These are phyloP conservation scores for Hydrochoerus hydrochaeris DNA, from an alignment of 2,113 vertebrate species.

Conservation along the genomic window DNA sequence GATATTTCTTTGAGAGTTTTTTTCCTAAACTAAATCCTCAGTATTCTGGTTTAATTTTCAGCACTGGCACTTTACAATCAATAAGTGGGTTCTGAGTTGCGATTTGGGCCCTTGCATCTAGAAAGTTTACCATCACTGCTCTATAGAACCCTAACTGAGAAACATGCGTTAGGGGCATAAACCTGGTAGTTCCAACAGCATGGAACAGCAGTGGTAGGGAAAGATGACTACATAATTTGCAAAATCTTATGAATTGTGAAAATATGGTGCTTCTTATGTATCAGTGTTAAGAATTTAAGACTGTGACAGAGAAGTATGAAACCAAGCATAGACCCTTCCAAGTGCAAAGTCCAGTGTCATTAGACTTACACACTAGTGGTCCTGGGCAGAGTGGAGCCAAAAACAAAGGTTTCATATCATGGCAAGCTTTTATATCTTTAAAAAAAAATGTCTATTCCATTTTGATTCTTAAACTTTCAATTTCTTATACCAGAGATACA, in stretches of 20 bases:
- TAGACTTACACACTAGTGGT: neutral
- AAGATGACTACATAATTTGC: neutral
- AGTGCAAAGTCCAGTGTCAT: fast-evolving
- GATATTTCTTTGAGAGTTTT: neutral
- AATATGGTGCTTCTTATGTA: neutral
- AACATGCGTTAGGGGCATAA: neutral
- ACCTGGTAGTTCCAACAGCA: fast-evolving
- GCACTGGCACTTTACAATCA: neutral
- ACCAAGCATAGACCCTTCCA: neutral
- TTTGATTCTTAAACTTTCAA: neutral
- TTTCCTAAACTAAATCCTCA: neutral
- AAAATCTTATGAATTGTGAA: neutral
- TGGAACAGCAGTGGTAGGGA: neutral
- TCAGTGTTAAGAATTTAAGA: neutral
- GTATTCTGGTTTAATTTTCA: neutral
- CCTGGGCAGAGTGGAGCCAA: neutral
- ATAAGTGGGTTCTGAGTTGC: neutral
- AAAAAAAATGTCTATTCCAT: neutral
- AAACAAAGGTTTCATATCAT: neutral
- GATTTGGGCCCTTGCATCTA: neutral
- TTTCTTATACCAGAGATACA: neutral
- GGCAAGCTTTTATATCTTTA: neutral
- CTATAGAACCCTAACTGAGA: neutral
- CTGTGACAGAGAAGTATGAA: neutral
- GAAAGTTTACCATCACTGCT: neutral